Base-by-base conservation (phyloP, 2,797 vertebrate species). In the Pelochelys cantorii region DNA sequence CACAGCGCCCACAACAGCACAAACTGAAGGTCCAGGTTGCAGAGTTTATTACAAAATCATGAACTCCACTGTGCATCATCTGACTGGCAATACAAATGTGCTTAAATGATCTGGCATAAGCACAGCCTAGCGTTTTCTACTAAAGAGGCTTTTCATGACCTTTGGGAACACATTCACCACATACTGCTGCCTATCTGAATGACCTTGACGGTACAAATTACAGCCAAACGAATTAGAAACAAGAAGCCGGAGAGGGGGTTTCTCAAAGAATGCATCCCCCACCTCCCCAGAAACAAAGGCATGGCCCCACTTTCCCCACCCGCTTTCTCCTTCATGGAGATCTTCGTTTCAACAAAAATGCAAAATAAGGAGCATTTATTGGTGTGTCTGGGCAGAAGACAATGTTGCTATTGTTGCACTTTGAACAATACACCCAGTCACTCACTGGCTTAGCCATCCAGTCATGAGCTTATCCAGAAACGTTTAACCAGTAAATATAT, bases 61-160 rank as follows among this genome's bases (percentile, higher is more conserved):
- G 74, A 85, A 85, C 90, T 93, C 78, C 62, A 68, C 77, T 62
- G 75, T 27, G 80, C 68, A 90, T 95, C 90, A 84, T 93, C 94
- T 94, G 88, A 95, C 87, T 92, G 92, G 91, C 94, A 93, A 90
- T 15, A 95, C 84, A 96, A 96, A 96, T 91, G 88, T 90, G 96
- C 88, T 93, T 95, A 96, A 96, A 96, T 94, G 95, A 93, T 89
- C 95, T 94, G 96, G 95, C 95, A 93, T 65, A 86, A 96, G 89
- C 83, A 88, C 90, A 94, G 87, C 89, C 88, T 91, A 85, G 90
- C n/a, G 77, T 84, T 79, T 91, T 96, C 79, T 94, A 11, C 75
- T 93, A 96, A 97, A 97, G 95, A 95, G 95, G 96, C 95, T 97
- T 97, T 97, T 95, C 85, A 55, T 90, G 95, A 97, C 95, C 95